phyloP scores from a whole-genome alignment of 2,888 invertebrate species.

The Volucella zonaria region DNA sequence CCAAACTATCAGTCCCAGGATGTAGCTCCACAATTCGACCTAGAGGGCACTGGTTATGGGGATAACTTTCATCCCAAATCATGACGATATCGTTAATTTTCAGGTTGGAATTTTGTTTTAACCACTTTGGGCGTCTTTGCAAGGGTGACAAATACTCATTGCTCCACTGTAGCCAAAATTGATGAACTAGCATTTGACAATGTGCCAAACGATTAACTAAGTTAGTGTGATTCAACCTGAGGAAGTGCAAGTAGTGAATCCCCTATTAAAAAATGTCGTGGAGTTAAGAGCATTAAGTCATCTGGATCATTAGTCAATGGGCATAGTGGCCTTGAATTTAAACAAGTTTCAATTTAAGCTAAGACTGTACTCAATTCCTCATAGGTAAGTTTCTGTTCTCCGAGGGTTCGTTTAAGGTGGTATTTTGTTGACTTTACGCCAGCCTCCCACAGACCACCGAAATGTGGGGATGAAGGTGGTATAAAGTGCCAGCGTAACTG shows the following conservation, averaged over 20 bases:
- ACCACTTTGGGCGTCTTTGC: slow-evolving; percentile 58
- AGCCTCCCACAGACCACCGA: no score
- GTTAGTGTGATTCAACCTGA: neutral
- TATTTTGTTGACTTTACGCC: no score
- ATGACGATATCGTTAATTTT: no score
- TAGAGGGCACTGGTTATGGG: slow-evolving; percentile 27
- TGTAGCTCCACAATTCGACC: slow-evolving; percentile 46
- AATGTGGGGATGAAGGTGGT: no score
- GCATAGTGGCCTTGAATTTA: slow-evolving; percentile 52
- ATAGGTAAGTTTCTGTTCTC: slow-evolving; percentile 41
- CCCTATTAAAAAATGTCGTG: slow-evolving; percentile 59
- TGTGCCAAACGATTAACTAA: slow-evolving; percentile 2
- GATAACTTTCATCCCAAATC: slow-evolving; percentile 45
- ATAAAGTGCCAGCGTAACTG: no score
- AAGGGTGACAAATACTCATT: slow-evolving; percentile 53
- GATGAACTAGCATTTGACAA: slow-evolving; percentile 38
- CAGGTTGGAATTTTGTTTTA: slow-evolving; percentile 12
- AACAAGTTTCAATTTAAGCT: slow-evolving; percentile 44
- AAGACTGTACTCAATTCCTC: slow-evolving; percentile 45
- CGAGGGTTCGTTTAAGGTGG: no score
- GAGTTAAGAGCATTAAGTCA: slow-evolving; percentile 53
- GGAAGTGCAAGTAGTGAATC: slow-evolving; percentile 55
- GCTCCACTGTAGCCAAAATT: slow-evolving; percentile 61
- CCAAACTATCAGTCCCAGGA: slow-evolving; percentile 27
- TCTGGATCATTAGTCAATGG: slow-evolving; percentile 47